Percentiles rank a stretch among this genome's conserved stretches.
Evolutionary conservation across 2,113 vertebrate species (phyloP).

Genomic region (Chloroceryle aenea): DNA sequence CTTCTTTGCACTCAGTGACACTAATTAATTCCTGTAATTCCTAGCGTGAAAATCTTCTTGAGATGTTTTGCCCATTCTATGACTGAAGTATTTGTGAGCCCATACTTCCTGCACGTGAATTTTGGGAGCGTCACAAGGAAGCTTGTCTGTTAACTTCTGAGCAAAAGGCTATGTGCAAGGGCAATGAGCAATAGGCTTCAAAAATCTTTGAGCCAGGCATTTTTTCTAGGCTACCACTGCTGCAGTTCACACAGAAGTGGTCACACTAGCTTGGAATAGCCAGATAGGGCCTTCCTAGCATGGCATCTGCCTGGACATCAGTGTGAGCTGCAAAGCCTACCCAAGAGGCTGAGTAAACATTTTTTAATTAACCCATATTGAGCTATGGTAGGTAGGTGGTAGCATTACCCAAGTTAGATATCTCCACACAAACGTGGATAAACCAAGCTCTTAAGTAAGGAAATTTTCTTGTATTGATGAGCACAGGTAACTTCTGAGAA

Average conservation of each 20-base stretch:
- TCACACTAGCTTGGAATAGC: neutral
- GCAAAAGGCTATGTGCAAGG: neutral
- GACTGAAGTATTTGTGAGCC: neutral
- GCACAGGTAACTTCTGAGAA: neutral
- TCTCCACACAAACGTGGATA: neutral
- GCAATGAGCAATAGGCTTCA: neutral
- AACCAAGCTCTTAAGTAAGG: neutral
- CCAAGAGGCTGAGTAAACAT: neutral
- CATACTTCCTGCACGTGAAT: neutral
- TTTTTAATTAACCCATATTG: neutral
- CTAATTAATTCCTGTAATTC: neutral
- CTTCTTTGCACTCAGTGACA: neutral
- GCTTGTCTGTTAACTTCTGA: neutral
- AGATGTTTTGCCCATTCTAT: neutral
- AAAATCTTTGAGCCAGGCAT: neutral
- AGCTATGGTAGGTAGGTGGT: neutral
- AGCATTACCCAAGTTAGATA: neutral
- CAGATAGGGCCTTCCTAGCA: neutral
- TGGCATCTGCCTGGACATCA: neutral
- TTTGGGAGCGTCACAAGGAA: neutral
- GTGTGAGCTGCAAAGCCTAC: neutral
- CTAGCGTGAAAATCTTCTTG: neutral
- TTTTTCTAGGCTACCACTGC: neutral
- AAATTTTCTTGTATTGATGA: neutral
- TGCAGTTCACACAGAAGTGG: neutral